Base-by-base conservation (phyloP, 2,888 invertebrate species). In the Parnassius mnemosyne region DNA sequence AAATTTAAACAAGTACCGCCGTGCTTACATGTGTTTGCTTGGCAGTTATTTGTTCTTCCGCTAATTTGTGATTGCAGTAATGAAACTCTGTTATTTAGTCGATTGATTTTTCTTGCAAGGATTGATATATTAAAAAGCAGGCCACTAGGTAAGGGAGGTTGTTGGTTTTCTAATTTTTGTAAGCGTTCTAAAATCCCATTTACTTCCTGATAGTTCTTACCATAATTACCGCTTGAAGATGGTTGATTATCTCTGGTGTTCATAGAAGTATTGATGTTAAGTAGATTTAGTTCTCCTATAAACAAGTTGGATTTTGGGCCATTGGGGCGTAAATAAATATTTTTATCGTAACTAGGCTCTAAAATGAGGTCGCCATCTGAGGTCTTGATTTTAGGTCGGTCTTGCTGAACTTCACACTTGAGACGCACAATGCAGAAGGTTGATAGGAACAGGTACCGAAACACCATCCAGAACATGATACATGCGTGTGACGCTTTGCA, bases 1-100 rank as follows among this genome's bases (percentile, higher is more conserved):
- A 94, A 80, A 77, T 96, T 95, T 53, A 94, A 90, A 76, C 98
- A 98, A 0, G 94, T 95, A 12, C 96, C 97, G 7, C 97, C 97
- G 80, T 97, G 95, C 76, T 93, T 92, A 78, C 98, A 98, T 0
- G 97, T 97, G 76, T 93, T 93, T 59, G 93, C 94, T 20, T 81
- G 77, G 75, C 98, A 98, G 65, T 94, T 94, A 73, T 97, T 89
- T 56, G 77, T 76, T 69, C 93, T 80, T 57, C 71, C 78, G 72
- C 81, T 79, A 13, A 95, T 68, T 72, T 79, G 84, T 12, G 69
- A 78, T 76, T 93, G 89, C 12, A 94, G 76, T 10, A 64, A 68
- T 1, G 75, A 74, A 7, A 94, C 69, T 72, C 88, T 90, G 53
- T 90, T 83, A 42, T 71, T 77, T 10, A 89, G 66, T 60, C 74